Evolutionary conservation across 2,797 vertebrate genomes (phyloP).

Genomic region (Tenualosa ilisha): DNA sequence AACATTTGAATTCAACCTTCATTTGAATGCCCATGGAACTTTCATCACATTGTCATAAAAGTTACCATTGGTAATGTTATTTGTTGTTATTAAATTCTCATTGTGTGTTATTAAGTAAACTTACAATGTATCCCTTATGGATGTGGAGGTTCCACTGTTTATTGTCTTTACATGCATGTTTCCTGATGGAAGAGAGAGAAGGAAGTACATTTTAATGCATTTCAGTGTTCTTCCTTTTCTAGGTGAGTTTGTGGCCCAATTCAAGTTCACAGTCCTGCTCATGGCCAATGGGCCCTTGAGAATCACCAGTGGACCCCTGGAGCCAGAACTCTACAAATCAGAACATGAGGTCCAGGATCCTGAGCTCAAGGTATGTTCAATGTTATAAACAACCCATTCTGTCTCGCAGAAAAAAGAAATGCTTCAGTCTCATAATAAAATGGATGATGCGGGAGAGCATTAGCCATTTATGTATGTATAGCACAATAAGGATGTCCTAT

Average conservation of each 20-base stretch:
- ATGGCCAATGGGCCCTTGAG: slow-evolving; percentile 95
- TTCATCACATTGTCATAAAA: no score
- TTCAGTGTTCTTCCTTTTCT: slow-evolving; percentile 5
- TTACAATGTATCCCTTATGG: no score
- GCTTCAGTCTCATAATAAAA: not conserved
- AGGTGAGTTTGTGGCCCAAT: slow-evolving; percentile 96
- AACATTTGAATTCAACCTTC: no score
- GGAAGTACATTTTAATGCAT: not conserved
- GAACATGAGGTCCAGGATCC: slow-evolving; percentile 90
- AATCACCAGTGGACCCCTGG: slow-evolving; percentile 89
- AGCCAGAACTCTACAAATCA: slow-evolving; percentile 91
- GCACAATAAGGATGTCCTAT: not conserved
- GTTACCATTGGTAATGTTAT: no score
- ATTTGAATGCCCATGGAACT: no score
- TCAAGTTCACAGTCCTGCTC: slow-evolving; percentile 96
- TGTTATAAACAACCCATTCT: not conserved
- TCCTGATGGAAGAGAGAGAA: not conserved
- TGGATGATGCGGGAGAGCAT: not conserved
- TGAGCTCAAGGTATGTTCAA: slow-evolving; percentile 83
- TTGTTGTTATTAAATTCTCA: no score
- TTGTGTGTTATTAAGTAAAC: no score
- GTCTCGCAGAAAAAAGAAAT: not conserved
- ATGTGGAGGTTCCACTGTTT: not conserved
- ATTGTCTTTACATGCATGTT: not conserved
- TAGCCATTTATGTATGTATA: not conserved